Base-by-base conservation (phyloP, 2,797 vertebrate genomes). In the Cynodonichthys magdalenae region DNA sequence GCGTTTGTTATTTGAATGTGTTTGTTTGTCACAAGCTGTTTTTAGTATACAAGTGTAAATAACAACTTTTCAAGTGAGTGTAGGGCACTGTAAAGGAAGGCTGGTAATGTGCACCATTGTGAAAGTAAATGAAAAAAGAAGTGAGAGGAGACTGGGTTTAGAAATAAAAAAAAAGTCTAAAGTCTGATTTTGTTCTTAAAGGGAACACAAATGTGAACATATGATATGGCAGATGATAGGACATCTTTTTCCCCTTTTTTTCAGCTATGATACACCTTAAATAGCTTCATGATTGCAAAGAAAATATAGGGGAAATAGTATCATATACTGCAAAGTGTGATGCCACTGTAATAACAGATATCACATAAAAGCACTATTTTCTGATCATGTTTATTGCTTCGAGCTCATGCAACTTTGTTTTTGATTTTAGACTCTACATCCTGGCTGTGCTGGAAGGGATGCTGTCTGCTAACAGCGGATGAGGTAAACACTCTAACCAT, bases 1-100 rank as follows among this genome's bases (percentile, higher is more conserved):
- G 65, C 75, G 59, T 81, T 87, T 81, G 76, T 64, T 72, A 70
- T 79, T 84, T 80, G 77, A 78, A 84, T 86, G 57, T 78, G 78
- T 89, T 85, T 88, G 87, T 89, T 90, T 88, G 75, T 89, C 69
- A 88, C 82, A 87, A 80, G 81, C 85, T 89, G 81, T 83, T 84
- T 91, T 89, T 82, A 83, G 72, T 76, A 67, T 84, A 75, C 74
- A 75, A 77, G 80, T 88, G 80, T 88, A 90, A 91, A 87, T 89
- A 80, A 81, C 76, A 71, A 71, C 73, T 89, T 90, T 85, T 89
- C 87, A 88, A 88, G 82, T 82, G 48, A 75, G 70, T 63, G 63
- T 56, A 80, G 66, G 29, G 47, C 71, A 81, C 63, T 45, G 53
- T 72, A 73, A 78, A 84, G 63, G 56, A 53, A 65, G 69, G 63